Evolutionary conservation across 1,140 invertebrate species (phyloP).

Genomic region (Hydropsyche tenuis): DNA sequence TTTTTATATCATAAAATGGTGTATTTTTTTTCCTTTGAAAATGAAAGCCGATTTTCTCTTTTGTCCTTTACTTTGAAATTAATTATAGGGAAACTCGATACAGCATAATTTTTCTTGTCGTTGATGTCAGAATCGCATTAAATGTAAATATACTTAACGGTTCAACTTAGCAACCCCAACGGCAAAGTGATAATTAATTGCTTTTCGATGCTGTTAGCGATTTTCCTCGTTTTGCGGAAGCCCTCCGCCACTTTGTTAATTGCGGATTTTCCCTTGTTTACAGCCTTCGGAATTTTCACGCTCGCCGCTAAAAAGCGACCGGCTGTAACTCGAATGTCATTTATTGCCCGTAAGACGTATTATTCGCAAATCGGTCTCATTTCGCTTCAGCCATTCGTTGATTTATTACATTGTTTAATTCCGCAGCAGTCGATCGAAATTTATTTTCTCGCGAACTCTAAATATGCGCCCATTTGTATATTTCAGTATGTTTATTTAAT

Average conservation of each 20-base stretch:
- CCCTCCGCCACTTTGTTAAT: conserved; percentile 25
- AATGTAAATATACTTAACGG: conserved; percentile 19
- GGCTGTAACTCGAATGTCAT: neutral
- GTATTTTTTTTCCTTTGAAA: neutral
- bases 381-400: neutral
- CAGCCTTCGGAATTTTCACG: conserved; percentile 11
- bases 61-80: neutral
- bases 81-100: neutral
- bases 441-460: too few relatives aligned
- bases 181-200: conserved; percentile 30
- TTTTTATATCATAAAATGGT: too few relatives aligned
- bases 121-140: conserved; percentile 25
- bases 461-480: too few relatives aligned
- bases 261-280: conserved; percentile 28
- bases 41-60: neutral
- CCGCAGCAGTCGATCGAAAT: too few relatives aligned
- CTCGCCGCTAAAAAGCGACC: neutral
- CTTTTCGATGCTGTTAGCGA: conserved; percentile 34
- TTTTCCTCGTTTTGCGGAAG: conserved; percentile 19
- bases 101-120: conserved; percentile 23
- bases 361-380: neutral
- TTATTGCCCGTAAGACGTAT: neutral
- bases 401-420: too few relatives aligned
- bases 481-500: too few relatives aligned
- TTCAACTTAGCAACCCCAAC: conserved; percentile 9